phyloP scores from a whole-genome alignment of 1,140 invertebrate genomes.

The Plectus sambesii region DNA sequence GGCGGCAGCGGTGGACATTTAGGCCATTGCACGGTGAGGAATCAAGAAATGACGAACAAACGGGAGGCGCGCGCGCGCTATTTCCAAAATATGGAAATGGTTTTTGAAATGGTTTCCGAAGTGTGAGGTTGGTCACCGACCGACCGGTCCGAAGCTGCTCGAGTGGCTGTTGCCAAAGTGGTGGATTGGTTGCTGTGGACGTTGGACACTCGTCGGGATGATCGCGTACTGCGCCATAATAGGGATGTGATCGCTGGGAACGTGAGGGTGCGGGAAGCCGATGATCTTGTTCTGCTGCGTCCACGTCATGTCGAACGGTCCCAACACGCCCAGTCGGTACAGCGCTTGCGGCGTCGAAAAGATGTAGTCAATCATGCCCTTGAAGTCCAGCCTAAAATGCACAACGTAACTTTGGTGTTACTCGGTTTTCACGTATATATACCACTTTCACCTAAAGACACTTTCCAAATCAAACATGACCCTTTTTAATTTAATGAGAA shows the following conservation, averaged over 20 bases:
- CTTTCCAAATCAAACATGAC: too few relatives aligned
- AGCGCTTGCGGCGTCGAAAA: constrained; percentile 66
- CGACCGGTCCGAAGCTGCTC: too few relatives aligned
- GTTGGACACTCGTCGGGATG: too few relatives aligned
- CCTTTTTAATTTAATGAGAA: background rate
- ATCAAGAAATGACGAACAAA: too few relatives aligned
- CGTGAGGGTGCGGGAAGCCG: constrained; percentile 90
- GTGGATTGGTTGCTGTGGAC: too few relatives aligned
- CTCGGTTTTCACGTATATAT: background rate
- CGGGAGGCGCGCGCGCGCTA: too few relatives aligned
- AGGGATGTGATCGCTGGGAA: constrained; percentile 56
- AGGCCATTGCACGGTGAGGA: too few relatives aligned
- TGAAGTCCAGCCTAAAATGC: constrained; percentile 81
- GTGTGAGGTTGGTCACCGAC: too few relatives aligned
- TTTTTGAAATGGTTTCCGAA: too few relatives aligned
- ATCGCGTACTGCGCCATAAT: constrained; percentile 33
- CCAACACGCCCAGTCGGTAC: constrained; percentile 65
- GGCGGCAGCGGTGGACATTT: too few relatives aligned
- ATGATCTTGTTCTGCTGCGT: constrained; percentile 55
- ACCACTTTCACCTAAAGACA: background rate
- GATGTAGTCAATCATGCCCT: constrained; percentile 99
- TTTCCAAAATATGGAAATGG: too few relatives aligned
- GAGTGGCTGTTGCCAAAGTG: too few relatives aligned
- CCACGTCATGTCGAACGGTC: constrained; percentile 84
- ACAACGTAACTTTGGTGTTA: constrained; percentile 18